Conservation (phyloP, 2,888 invertebrate species). For the Leptopterna dolabrata region DNA sequence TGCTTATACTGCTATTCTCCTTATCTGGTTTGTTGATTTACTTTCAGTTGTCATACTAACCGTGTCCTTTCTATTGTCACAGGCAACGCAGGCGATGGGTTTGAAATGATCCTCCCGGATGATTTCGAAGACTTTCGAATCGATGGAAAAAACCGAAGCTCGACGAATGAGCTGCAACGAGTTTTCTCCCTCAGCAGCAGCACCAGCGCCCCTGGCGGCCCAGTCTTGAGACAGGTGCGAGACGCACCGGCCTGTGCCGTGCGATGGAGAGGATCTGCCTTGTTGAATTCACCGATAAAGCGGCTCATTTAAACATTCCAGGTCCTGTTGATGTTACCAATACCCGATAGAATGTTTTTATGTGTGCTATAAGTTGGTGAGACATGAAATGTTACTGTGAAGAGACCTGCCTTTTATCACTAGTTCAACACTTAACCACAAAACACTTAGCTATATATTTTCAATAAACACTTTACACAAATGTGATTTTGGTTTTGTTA, state of each 20-base stretch:
- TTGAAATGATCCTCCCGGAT: conserved; percentile 23
- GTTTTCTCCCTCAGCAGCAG: not conserved
- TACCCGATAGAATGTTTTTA: no score
- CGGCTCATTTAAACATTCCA: not conserved
- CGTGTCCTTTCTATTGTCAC: not conserved
- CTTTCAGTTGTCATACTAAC: not conserved
- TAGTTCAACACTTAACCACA: not conserved
- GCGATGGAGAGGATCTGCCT: not conserved
- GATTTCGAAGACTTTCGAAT: not conserved
- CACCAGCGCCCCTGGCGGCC: not conserved
- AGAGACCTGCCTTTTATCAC: not conserved
- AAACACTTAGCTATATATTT: not conserved
- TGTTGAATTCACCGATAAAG: not conserved
- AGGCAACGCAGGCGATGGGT: conserved; percentile 52
- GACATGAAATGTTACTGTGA: not conserved
- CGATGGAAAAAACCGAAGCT: not conserved
- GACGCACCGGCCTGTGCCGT: not conserved
- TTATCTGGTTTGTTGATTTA: not conserved
- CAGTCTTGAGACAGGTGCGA: not conserved
- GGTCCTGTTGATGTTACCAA: not conserved
- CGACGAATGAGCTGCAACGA: not conserved
- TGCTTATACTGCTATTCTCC: no score
- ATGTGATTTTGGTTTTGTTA: no score
- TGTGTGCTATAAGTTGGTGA: no score
- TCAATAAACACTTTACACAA: not conserved